Conservation (phyloP, 2,113 vertebrate species). For the human region DNA sequence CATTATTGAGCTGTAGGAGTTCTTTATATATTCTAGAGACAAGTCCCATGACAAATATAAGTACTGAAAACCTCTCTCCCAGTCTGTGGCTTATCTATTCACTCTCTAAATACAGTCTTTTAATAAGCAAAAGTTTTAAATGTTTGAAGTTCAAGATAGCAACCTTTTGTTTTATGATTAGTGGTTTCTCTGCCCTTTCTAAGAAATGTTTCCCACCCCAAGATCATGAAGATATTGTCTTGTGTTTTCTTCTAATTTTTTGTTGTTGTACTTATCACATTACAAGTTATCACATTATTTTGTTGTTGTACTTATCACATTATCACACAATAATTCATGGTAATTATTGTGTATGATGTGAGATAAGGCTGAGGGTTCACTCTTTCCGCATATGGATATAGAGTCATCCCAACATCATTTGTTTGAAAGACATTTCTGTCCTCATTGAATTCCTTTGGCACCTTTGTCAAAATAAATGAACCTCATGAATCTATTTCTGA, state of each 20-base stretch:
- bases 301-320: background rate
- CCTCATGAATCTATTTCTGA: background rate
- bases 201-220: background rate
- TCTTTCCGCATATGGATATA: background rate
- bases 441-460: background rate
- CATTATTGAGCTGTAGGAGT: background rate
- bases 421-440: background rate
- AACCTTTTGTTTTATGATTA: background rate
- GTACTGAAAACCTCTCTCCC: background rate
- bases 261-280: background rate
- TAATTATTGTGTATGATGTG: background rate
- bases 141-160: background rate
- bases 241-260: background rate
- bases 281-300: background rate
- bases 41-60: background rate
- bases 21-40: background rate
- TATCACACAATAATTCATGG: background rate
- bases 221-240: background rate
- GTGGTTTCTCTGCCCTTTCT: background rate
- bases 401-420: background rate
- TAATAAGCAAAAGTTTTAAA: background rate
- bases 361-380: background rate
- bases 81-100: background rate
- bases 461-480: background rate
- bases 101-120: background rate